Conservation (phyloP, 2,797 vertebrate species). For the Yasuhikotakia modesta region DNA sequence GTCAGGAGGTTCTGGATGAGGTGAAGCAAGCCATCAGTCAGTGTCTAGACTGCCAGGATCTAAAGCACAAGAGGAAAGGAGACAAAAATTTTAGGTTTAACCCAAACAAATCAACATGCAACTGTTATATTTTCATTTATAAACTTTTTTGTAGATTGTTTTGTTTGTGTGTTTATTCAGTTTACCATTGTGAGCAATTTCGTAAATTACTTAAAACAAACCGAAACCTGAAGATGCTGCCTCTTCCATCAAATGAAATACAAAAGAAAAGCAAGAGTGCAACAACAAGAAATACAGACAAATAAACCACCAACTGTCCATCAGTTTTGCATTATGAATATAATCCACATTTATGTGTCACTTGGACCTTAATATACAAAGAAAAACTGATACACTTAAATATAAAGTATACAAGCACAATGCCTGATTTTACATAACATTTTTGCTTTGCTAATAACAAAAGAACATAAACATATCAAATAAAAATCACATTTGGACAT, state of each 20-base stretch:
- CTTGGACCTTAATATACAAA: constrained; percentile 22
- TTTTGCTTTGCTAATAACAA: neutral
- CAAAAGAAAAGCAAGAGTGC: constrained; percentile 15
- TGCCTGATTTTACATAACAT: neutral
- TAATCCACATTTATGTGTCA: neutral
- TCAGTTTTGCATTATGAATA: neutral
- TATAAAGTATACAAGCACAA: too few species aligned
- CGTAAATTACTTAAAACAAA: neutral
- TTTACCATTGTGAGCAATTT: neutral
- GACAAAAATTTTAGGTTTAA: constrained; percentile 42
- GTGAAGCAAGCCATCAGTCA: constrained; percentile 58
- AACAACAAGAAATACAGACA: constrained; percentile 26
- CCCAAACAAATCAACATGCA: neutral
- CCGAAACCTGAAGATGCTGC: neutral
- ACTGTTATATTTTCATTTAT: constrained; percentile 1
- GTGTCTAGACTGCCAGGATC: constrained; percentile 25
- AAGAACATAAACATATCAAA: neutral
- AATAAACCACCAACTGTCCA: neutral
- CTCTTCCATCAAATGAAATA: neutral
- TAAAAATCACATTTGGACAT: constrained; percentile 9
- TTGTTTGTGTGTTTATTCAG: constrained; percentile 19
- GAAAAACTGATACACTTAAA: constrained; percentile 32
- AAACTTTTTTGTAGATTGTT: neutral
- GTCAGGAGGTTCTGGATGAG: constrained; percentile 14
- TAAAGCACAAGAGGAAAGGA: constrained; percentile 45